phyloP scores from a whole-genome alignment of 2,888 invertebrate genomes.

The Phalera bucephala region DNA sequence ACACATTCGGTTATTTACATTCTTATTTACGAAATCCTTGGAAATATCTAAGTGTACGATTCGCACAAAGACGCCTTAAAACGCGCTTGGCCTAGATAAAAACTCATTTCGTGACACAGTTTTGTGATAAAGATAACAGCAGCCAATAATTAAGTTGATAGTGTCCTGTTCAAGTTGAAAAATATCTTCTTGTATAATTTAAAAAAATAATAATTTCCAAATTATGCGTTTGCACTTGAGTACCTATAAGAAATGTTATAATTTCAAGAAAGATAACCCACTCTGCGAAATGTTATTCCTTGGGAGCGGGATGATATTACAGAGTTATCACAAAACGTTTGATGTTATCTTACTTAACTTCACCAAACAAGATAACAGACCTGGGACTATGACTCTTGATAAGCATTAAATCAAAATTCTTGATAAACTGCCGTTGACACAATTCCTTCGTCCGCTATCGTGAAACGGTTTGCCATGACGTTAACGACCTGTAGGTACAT shows the following conservation, averaged over 20 bases:
- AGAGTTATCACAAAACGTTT: slow-evolving; percentile 53
- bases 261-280: slow-evolving; percentile 16
- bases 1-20: slow-evolving; percentile 2
- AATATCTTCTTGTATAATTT: slow-evolving; percentile 6
- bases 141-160: slow-evolving; percentile 11
- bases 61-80: slow-evolving; percentile 11
- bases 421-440: slow-evolving; percentile 70
- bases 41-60: background rate
- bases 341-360: slow-evolving; percentile 65
- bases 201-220: slow-evolving; percentile 7
- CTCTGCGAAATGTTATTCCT: slow-evolving; percentile 31
- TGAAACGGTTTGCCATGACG: slow-evolving; percentile 12
- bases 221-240: too few species aligned
- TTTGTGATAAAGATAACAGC: slow-evolving; percentile 23
- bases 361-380: slow-evolving; percentile 69
- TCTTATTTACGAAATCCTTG: slow-evolving; percentile 7
- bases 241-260: slow-evolving; percentile 5
- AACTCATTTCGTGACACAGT: slow-evolving; percentile 32
- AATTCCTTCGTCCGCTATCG: slow-evolving; percentile 40
- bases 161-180: slow-evolving; percentile 22
- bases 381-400: slow-evolving; percentile 60
- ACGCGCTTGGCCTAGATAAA: slow-evolving; percentile 35
- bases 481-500: slow-evolving; percentile 4
- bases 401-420: slow-evolving; percentile 64
- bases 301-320: slow-evolving; percentile 48